Percentiles rank a stretch among this genome's conserved stretches.
phyloP scores from a whole-genome alignment of 2,888 invertebrate genomes.

The Monochamus alternatus region DNA sequence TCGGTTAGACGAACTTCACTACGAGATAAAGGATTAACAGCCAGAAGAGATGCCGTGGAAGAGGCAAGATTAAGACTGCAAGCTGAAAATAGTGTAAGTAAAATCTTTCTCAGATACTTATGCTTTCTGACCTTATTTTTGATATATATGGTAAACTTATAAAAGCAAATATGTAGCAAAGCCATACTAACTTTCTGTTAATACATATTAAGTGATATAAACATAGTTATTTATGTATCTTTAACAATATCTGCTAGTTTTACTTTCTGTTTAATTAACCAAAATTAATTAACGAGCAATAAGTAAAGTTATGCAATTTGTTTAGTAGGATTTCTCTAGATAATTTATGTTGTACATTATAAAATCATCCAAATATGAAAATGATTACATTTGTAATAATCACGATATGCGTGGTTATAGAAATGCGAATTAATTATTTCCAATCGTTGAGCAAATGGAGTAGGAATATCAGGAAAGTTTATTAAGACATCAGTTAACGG shows the following conservation, averaged over 20 bases:
- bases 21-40: constrained; percentile 93
- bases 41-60: constrained; percentile 94
- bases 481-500: constrained; percentile 45
- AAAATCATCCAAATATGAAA: constrained; percentile 28
- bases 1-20: constrained; percentile 94
- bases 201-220: neutral
- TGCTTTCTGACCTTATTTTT: neutral
- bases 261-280: constrained; percentile 19
- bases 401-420: constrained; percentile 30
- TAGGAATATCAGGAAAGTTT: constrained; percentile 57
- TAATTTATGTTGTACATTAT: constrained; percentile 32
- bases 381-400: constrained; percentile 13
- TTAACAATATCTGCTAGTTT: constrained; percentile 20
- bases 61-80: constrained; percentile 86
- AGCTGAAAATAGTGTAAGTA: constrained; percentile 65
- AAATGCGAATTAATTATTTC: constrained; percentile 61
- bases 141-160: too few species aligned
- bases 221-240: constrained; percentile 3
- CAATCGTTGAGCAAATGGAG: constrained; percentile 65
- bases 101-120: too few species aligned
- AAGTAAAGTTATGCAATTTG: constrained; percentile 12
- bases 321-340: constrained; percentile 19
- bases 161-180: too few species aligned
- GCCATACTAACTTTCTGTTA: too few species aligned
- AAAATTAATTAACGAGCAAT: constrained; percentile 16